phyloP scores from a whole-genome alignment of 2,888 invertebrate species.

The Zeuzera pyrina region DNA sequence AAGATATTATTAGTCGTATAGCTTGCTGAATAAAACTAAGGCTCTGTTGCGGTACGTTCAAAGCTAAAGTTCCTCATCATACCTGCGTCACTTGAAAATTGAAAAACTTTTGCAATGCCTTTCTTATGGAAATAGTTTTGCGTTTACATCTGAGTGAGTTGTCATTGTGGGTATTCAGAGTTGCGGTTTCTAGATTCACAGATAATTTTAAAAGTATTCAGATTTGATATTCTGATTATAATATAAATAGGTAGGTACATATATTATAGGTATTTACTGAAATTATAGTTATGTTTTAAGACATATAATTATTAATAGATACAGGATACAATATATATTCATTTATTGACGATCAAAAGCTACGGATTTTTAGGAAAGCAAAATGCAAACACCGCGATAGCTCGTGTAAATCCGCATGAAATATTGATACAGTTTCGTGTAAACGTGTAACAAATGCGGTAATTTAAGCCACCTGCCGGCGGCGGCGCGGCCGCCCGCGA shows the following conservation, averaged over 20 bases:
- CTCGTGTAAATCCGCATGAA: constrained; percentile 70
- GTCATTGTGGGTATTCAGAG: constrained; percentile 64
- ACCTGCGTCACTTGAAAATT: constrained; percentile 72
- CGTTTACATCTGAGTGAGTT: constrained; percentile 68
- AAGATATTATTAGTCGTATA: constrained; percentile 5
- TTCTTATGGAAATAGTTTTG: constrained; percentile 69
- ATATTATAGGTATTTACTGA: too few relatives aligned
- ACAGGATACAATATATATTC: too few relatives aligned
- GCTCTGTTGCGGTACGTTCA: constrained; percentile 31
- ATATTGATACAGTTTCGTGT: constrained; percentile 74
- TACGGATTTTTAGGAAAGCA: constrained; percentile 46
- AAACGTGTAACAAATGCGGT: constrained; percentile 74
- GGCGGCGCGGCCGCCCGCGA: constrained; percentile 37
- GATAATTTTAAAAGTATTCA: too few relatives aligned
- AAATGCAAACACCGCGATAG: constrained; percentile 62
- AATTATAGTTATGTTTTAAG: too few relatives aligned
- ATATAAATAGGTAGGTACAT: too few relatives aligned
- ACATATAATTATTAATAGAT: too few relatives aligned
- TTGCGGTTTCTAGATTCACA: too few relatives aligned
- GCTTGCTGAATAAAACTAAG: constrained; percentile 9
- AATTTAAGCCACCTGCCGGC: constrained; percentile 68
- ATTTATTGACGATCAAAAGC: too few relatives aligned
- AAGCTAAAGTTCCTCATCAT: constrained; percentile 65
- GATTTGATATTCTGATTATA: too few relatives aligned
- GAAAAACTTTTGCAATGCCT: constrained; percentile 71